phyloP scores from a whole-genome alignment of 2,797 vertebrate species.

The Enteromius treurensis region DNA sequence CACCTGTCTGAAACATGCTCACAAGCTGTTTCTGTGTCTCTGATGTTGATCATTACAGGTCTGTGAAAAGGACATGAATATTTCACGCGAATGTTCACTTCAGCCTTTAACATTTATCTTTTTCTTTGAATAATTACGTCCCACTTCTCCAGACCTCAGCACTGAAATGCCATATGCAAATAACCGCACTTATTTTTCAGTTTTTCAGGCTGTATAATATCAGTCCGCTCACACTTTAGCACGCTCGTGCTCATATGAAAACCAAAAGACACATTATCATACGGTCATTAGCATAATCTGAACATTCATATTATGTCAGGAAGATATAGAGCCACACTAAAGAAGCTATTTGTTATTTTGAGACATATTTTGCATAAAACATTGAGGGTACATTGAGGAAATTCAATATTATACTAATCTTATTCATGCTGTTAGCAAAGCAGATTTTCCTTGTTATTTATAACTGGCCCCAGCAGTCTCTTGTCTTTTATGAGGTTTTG shows the following conservation, averaged over 20 bases:
- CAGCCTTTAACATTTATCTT: not conserved
- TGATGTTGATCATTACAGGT: not conserved
- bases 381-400: conserved; percentile 51
- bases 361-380: conserved; percentile 55
- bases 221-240: not conserved
- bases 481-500: not conserved
- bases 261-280: conserved; percentile 17
- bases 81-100: not conserved
- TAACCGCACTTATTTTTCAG: not conserved
- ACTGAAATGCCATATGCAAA: conserved; percentile 5
- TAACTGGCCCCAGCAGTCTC: not conserved
- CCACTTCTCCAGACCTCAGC: not conserved
- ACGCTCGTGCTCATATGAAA: not conserved
- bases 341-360: conserved; percentile 51
- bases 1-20: no score
- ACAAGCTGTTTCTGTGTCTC: not conserved
- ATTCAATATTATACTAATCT: conserved; percentile 11
- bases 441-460: conserved; percentile 18
- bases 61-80: not conserved
- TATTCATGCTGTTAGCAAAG: conserved; percentile 35
- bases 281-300: conserved; percentile 64
- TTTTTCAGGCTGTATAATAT: not conserved
- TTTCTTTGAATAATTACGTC: conserved; percentile 3
- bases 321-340: conserved; percentile 63
- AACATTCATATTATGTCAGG: conserved; percentile 64